Base-by-base conservation (phyloP, 2,797 vertebrate genomes). In the Xyrichtys novacula region DNA sequence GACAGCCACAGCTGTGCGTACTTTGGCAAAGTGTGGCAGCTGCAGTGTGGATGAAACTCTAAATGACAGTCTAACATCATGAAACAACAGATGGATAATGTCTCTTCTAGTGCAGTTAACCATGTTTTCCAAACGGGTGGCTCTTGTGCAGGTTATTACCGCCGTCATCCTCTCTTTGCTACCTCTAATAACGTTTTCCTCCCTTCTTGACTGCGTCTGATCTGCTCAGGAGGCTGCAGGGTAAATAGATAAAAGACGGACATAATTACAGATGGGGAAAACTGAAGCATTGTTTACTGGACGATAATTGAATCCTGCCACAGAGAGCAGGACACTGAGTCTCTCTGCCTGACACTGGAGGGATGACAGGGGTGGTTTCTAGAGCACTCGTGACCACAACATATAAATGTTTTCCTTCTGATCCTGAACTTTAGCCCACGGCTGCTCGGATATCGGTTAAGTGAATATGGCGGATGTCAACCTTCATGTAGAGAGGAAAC, bases 261-360 rank as follows among this genome's bases (percentile, higher is more conserved):
- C 64, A 23, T 86, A 71, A 88, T 85, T 81, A 81, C 62, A 78
- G 71, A 73, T 11, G 61, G 59, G 59, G 50, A 72, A 70, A 78
- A 76, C 31, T 49, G 53, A 77, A 65, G 42, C 62, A 72, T 82
- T 87, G 78, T 87, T 83, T 85, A 58, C 62, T 74, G 71, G 38
- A 56, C 60, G 67, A 59, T 85, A 83, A 86, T 86, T 90, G 75
- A 89, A 89, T 87, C 71, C 50, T 70, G 56, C 19, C 34, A 38
- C 44, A 63, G 78, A 75, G 55, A 64, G 53, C 34, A 68, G 63
- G 65, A 73, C 25, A 12, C 14, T 22, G 16, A n/a, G 6, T 46
- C 60, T 49, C 26, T 55, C 39, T 54, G 42, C 32, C 57, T 61
- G 48, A 57, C 40, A 60, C 15, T 1, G 20, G n/a, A 75, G 32